phyloP scores from a whole-genome alignment of 2,797 vertebrate species.

The Chrysocyon brachyurus region DNA sequence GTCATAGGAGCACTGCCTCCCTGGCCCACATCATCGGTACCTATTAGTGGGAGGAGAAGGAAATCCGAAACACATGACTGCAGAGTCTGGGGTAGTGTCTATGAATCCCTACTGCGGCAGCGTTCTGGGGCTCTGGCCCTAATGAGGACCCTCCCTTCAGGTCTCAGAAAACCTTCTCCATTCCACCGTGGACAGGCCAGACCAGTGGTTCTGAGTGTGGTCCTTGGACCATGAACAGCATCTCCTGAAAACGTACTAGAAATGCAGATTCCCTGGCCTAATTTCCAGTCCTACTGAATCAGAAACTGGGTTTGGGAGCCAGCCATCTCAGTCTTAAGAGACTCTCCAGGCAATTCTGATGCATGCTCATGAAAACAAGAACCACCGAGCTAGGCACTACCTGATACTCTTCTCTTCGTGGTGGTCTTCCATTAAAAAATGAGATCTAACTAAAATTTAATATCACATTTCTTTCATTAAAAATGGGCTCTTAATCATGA shows the following conservation, averaged over 20 bases:
- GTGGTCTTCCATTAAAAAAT: not conserved
- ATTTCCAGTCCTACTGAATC: not conserved
- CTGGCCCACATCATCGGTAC: not conserved
- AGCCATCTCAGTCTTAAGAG: not conserved
- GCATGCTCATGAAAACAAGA: not conserved
- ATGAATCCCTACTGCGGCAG: accelerated
- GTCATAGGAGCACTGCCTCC: not conserved
- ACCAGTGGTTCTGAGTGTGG: not conserved
- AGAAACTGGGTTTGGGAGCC: not conserved
- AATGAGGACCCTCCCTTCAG: not conserved
- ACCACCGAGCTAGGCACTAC: not conserved
- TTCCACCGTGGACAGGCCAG: not conserved
- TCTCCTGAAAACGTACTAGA: not conserved
- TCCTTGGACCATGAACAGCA: not conserved
- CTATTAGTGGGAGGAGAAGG: not conserved
- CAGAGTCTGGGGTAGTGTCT: not conserved
- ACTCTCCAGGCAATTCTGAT: not conserved
- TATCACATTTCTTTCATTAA: not conserved
- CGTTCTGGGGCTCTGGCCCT: accelerated
- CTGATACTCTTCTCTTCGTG: not conserved
- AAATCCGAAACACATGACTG: not conserved
- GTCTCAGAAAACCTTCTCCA: not conserved
- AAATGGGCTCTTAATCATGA: not conserved
- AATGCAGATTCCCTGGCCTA: not conserved
- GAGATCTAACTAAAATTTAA: conserved; percentile 28